Evolutionary conservation across 2,888 invertebrate species (phyloP), one percentile per base, ranked within the genome.

Genomic region (Sepiola atlantica): DNA sequence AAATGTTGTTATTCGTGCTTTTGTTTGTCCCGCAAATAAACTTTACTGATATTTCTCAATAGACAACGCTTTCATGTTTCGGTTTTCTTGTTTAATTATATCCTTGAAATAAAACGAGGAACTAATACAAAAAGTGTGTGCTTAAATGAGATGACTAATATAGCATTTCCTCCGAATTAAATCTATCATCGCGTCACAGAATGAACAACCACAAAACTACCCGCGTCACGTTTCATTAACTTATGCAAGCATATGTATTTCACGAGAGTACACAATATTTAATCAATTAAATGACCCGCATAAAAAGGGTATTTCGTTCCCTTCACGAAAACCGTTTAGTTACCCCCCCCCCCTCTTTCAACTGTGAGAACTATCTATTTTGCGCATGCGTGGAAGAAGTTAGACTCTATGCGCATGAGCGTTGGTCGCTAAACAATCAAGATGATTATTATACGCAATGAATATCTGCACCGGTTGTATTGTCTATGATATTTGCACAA

Each of bases 231-330:
- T 77, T 77, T n/a, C 77, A 77, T 77, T 77, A 77, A 77, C 77
- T 77, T 77, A 77, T n/a, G 20, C 77, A 77, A 77, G 77, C 77
- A 77, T 77, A n/a, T 77, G 77, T 32, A 77, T 77, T 77, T 77
- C 77, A 77, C n/a, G 14, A 77, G 77, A 77, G 77, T 77, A 77
- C 77, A 77, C 77, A 77, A n/a, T 77, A 77, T 77, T 77, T 77
- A n/a, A n/a, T 32, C 77, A n/a, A 16, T n/a, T 77, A n/a, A 77
- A 77, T 20, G n/a, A 77, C 77, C n/a, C 77, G 16, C 77, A 77
- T 77, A 77, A 77, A 77, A 77, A n/a, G n/a, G 16, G 2, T n/a
- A 28, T 61, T 21, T 61, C 45, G 45, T 45, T 45, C 61, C 28
- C 61, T 18, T 61, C 21, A 16, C 77, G 0, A n/a, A 77, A n/a